Evolutionary conservation across 2,113 vertebrate species (phyloP).

Genomic region (Hymenochirus boettgeri): DNA sequence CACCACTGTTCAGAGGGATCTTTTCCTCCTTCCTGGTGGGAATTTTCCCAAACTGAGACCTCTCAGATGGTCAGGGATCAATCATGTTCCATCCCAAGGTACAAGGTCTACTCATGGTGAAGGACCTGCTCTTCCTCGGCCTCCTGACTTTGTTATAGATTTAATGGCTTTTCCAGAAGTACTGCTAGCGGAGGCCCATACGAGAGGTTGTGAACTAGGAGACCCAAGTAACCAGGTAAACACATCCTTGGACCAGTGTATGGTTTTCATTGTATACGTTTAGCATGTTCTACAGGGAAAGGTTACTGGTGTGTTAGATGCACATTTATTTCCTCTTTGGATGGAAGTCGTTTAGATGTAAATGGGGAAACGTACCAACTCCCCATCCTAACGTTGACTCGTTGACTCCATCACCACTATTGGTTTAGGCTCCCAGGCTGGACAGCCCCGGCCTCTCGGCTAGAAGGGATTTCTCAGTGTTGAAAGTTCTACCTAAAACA

Average conservation of each 20-base stretch:
- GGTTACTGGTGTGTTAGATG: background rate
- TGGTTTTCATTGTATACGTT: no score
- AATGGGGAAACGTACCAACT: background rate
- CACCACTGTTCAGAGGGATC: background rate
- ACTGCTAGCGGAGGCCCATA: no score
- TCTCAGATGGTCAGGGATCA: no score
- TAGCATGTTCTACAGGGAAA: background rate
- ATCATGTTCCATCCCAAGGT: no score
- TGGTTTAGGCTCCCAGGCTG: background rate
- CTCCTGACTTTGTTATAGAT: no score
- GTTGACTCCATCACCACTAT: background rate
- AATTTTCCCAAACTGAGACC: background rate
- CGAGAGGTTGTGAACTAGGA: no score
- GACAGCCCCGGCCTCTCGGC: background rate
- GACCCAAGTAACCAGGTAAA: no score
- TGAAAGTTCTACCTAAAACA: constrained; percentile 11
- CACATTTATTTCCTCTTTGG: background rate
- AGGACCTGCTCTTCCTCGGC: no score
- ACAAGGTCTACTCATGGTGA: no score
- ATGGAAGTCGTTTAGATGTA: background rate
- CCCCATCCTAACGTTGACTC: background rate
- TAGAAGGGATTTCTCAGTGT: background rate
- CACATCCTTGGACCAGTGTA: no score
- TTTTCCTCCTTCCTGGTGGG: background rate
- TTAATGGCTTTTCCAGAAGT: no score